Evolutionary conservation across 2,888 invertebrate genomes (phyloP), one percentile per base, ranked within the genome.

Genomic region (Yponomeuta malinellus): DNA sequence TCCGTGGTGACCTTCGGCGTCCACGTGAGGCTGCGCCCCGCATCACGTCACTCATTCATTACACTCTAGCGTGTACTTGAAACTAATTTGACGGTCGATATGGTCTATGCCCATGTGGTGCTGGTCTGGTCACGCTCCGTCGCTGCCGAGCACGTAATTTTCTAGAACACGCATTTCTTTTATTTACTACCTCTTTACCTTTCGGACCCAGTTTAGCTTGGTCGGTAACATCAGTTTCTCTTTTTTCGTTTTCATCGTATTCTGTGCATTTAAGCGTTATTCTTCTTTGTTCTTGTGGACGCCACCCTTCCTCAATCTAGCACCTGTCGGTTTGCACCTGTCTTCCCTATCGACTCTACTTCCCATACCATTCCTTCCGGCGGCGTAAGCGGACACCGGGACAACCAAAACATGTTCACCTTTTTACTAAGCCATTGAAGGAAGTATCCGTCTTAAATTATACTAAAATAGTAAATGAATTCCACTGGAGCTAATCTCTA

Each of bases 71-170:
- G 74, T 81, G 85, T 81, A 86, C 85, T 87, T 85, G 85, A 83
- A 82, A 81, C 79, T 83, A 85, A 86, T 89, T 89, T 87, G 89
- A 88, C 83, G 86, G 87, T 87, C 88, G 90, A 85, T 82, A 88
- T 88, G 90, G 82, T 87, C 79, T 73, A 78, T 86, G 87, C 74
- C 80, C 86, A 87, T 84, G 84, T 85, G 80, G 84, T 78, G 78
- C 83, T 83, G 87, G 88, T 87, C 85, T 88, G 84, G 88, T 86
- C 86, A 84, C 87, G 81, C 77, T 79, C 81, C 83, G 81, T 76
- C 75, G 78, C 76, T 75, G 78, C 80, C 85, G 85, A 86, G 87
- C 86, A 87, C 87, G 64, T 86, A 68, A 86, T 79, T 76, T 77
- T 78, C 79, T 81, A 83, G 82, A 69, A 63, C 69, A 59, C 69